Percentiles rank a stretch among this genome's conserved stretches.
Conservation (phyloP, 1,140 invertebrate species). For the Penaeus chinensis region DNA sequence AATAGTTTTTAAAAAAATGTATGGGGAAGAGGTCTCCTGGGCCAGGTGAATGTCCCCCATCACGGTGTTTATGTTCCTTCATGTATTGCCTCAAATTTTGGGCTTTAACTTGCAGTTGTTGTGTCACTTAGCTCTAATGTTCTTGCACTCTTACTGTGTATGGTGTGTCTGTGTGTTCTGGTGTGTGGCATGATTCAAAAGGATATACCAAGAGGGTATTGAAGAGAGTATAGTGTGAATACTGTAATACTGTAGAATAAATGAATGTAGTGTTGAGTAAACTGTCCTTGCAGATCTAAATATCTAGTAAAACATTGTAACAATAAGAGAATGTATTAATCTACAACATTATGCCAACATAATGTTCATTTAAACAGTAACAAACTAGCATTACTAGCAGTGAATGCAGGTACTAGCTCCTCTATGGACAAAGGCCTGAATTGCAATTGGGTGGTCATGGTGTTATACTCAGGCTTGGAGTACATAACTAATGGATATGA, state of each 20-base stretch:
- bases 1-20: neutral
- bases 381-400: neutral
- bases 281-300: slow-evolving; percentile 27
- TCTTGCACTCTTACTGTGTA: slow-evolving; percentile 48
- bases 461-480: neutral
- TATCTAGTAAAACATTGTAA: slow-evolving; percentile 26
- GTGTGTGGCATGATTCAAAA: slow-evolving; percentile 1
- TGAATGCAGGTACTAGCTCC: too few species aligned
- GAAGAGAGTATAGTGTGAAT: slow-evolving; percentile 24
- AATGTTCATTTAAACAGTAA: neutral
- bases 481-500: slow-evolving; percentile 17
- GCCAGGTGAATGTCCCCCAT: too few species aligned
- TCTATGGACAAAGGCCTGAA: too few species aligned
- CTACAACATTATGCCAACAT: neutral
- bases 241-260: slow-evolving; percentile 25
- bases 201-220: slow-evolving; percentile 8
- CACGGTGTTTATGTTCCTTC: neutral
- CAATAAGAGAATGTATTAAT: neutral
- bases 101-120: neutral
- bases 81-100: slow-evolving; percentile 17
- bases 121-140: slow-evolving; percentile 36
- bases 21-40: too few species aligned
- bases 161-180: slow-evolving; percentile 18
- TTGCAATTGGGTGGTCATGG: neutral
- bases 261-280: slow-evolving; percentile 43